A percentile compares a stretch with the other conserved stretches of the same genome.
These are phyloP conservation scores for Rugalucina vietnamica DNA, from an alignment of 2,888 invertebrate species.

Conservation along the genomic window DNA sequence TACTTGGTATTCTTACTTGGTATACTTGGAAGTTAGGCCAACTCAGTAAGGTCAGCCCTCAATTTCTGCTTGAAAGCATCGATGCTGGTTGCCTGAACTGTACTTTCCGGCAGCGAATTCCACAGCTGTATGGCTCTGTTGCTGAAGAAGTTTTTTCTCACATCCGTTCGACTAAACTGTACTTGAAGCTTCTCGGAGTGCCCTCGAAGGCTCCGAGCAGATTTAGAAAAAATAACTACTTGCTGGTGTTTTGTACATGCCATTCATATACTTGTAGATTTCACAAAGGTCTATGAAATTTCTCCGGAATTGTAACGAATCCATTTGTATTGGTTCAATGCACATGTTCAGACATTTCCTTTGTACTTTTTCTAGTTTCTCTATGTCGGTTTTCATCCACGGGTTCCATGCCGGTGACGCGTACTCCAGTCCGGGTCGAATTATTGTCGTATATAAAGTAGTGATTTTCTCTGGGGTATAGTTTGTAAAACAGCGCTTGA, in stretches of 20 bases:
- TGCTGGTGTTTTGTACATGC: background rate
- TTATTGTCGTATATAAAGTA: background rate
- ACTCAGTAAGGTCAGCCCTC: slow-evolving; percentile 4
- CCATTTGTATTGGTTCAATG: background rate
- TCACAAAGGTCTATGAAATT: background rate
- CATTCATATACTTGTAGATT: background rate
- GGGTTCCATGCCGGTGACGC: background rate
- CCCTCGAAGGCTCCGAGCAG: background rate
- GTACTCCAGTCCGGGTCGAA: background rate
- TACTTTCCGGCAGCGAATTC: background rate
- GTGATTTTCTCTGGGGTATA: background rate
- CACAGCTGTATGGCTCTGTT: background rate
- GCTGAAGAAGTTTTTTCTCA: background rate
- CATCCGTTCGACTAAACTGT: background rate
- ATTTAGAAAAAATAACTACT: background rate
- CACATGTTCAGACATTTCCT: background rate
- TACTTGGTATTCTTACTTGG: too few species aligned
- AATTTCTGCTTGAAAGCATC: background rate
- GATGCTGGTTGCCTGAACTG: background rate
- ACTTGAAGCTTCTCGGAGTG: background rate
- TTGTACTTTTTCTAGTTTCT: background rate
- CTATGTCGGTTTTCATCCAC: background rate
- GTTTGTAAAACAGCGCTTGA: background rate
- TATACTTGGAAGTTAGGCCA: too few species aligned
- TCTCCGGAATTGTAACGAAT: background rate